Evolutionary conservation across 2,888 invertebrate genomes (phyloP).

Genomic region (Limnephilus auricula): DNA sequence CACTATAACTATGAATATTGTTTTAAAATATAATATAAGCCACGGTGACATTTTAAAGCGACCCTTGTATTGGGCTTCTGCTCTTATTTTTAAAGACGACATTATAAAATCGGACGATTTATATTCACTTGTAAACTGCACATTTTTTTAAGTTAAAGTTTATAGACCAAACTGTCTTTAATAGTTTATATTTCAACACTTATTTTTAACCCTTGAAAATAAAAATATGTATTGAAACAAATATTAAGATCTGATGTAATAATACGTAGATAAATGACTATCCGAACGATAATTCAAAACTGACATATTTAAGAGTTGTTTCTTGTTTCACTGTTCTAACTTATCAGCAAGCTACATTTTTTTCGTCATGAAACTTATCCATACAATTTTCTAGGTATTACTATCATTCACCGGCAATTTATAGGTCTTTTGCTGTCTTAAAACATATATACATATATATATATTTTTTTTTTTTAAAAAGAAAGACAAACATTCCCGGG

Average conservation of each 20-base stretch:
- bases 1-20: constrained; percentile 10
- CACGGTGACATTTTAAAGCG: constrained; percentile 54
- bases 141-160: background rate
- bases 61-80: constrained; percentile 58
- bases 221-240: background rate
- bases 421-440: no score
- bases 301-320: no score
- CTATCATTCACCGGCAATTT: no score
- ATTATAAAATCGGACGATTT: constrained; percentile 37
- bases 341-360: no score
- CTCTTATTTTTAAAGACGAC: constrained; percentile 53
- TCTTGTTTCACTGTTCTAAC: no score
- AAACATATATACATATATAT: no score
- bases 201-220: background rate
- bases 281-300: no score
- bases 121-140: constrained; percentile 4
- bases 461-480: no score
- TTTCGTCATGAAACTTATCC: no score
- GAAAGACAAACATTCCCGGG: no score
- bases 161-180: background rate
- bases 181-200: background rate
- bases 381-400: no score
- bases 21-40: constrained; percentile 10
- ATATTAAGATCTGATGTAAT: background rate
- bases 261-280: no score